Conservation (phyloP, 2,888 invertebrate species). For the Limnephilus rhombicus region DNA sequence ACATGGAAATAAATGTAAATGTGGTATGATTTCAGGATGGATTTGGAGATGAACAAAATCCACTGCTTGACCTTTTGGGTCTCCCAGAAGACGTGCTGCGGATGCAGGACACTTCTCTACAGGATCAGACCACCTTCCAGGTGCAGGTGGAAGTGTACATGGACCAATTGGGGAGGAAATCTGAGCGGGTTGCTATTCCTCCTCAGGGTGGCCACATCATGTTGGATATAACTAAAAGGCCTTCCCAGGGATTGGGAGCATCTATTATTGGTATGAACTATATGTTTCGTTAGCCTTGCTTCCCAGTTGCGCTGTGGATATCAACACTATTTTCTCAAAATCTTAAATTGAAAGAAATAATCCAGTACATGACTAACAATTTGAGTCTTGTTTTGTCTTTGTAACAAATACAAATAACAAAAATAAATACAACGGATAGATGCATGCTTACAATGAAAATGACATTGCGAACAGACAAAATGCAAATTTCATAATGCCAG, state of each 20-base stretch:
- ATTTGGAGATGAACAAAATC: conserved; percentile 31
- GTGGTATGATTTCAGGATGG: conserved; percentile 19
- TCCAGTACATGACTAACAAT: neutral
- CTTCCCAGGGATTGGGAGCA: neutral
- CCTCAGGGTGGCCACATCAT: neutral
- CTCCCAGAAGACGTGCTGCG: conserved; percentile 11
- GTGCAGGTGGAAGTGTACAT: neutral
- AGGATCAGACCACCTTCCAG: conserved; percentile 6
- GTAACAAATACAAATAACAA: no score
- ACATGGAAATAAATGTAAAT: neutral
- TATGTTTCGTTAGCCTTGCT: neutral
- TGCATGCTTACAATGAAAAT: neutral
- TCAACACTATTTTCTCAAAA: neutral
- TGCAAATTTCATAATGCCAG: no score
- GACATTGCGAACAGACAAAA: no score
- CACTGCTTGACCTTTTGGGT: neutral
- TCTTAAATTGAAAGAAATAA: neutral
- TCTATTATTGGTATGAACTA: neutral
- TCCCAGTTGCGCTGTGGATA: neutral
- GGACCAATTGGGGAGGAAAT: conserved; percentile 7
- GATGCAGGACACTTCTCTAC: neutral
- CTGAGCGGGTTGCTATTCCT: neutral
- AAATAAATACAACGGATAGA: no score
- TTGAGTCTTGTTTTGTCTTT: neutral
- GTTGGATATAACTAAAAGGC: conserved; percentile 16